Conservation (phyloP, 2,888 invertebrate genomes). For the Drosophila dives region DNA sequence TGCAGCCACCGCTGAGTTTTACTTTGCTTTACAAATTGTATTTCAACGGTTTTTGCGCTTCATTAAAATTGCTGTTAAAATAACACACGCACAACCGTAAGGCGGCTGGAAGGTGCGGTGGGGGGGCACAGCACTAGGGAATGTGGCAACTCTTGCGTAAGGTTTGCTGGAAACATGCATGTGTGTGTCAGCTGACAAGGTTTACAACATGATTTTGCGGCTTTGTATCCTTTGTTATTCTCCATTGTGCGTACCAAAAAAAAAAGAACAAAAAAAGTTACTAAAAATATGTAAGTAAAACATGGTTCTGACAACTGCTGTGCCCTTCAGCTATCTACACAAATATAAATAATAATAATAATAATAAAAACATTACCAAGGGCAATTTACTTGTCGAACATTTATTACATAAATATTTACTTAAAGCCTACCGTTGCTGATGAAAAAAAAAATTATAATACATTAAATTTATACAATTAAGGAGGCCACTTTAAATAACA, state of each 20-base stretch:
- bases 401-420: not conserved
- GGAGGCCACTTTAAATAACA: no score
- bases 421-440: not conserved
- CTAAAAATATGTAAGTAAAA: conserved; percentile 36
- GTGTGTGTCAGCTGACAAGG: conserved; percentile 62
- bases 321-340: conserved; percentile 41
- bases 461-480: not conserved
- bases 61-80: conserved; percentile 79
- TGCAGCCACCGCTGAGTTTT: conserved; percentile 30
- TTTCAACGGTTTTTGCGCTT: conserved; percentile 79
- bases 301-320: conserved; percentile 40
- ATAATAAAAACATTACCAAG: conserved; percentile 15
- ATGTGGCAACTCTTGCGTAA: conserved; percentile 54
- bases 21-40: conserved; percentile 73
- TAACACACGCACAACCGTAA: conserved; percentile 67
- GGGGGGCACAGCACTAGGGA: conserved; percentile 1
- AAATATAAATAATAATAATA: conserved; percentile 8
- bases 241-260: conserved; percentile 46
- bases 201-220: conserved; percentile 75
- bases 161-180: conserved; percentile 57
- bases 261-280: conserved; percentile 29
- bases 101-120: not conserved
- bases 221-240: conserved; percentile 58
- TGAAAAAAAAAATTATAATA: not conserved
- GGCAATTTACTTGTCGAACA: conserved; percentile 12